Conservation (phyloP, 2,888 invertebrate species). For the Megamerina dolium region DNA sequence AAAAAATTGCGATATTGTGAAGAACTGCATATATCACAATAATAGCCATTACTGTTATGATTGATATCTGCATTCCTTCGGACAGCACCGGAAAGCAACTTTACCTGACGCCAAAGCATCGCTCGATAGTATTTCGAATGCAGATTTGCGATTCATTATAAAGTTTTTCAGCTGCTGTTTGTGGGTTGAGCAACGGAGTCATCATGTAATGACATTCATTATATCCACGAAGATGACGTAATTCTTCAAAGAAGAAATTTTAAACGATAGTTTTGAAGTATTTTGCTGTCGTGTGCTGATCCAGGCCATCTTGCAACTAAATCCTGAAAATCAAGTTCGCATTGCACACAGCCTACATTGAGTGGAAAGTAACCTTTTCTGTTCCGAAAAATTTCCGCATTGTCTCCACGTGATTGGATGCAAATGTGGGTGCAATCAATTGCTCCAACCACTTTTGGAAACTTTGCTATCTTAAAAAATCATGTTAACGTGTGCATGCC, state of each 20-base stretch:
- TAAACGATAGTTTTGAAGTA: slow-evolving; percentile 1
- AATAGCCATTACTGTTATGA: slow-evolving; percentile 4
- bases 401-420: neutral
- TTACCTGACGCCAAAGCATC: too few relatives aligned
- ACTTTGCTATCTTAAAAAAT: too few relatives aligned
- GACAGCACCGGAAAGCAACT: slow-evolving; percentile 7
- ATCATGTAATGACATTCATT: slow-evolving; percentile 10
- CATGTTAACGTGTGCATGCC: too few relatives aligned
- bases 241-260: too few relatives aligned
- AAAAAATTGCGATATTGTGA: slow-evolving; percentile 3
- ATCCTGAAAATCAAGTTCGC: slow-evolving; percentile 1
- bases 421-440: too few relatives aligned
- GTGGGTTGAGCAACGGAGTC: slow-evolving; percentile 8
- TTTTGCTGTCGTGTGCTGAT: neutral
- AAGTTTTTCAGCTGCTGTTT: slow-evolving; percentile 4
- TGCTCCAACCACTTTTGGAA: too few relatives aligned
- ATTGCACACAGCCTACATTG: too few relatives aligned
- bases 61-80: slow-evolving; percentile 4
- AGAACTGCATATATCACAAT: slow-evolving; percentile 9
- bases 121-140: slow-evolving; percentile 10
- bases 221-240: too few relatives aligned
- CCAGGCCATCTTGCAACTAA: slow-evolving; percentile 4
- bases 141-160: slow-evolving; percentile 10
- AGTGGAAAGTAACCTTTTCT: slow-evolving; percentile 2
- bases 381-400: slow-evolving; percentile 2